A percentile compares a stretch with the other conserved stretches of the same genome.
These are phyloP conservation scores for Drosophila nigromelanica DNA, from an alignment of 1,140 invertebrate species.

Conservation along the genomic window DNA sequence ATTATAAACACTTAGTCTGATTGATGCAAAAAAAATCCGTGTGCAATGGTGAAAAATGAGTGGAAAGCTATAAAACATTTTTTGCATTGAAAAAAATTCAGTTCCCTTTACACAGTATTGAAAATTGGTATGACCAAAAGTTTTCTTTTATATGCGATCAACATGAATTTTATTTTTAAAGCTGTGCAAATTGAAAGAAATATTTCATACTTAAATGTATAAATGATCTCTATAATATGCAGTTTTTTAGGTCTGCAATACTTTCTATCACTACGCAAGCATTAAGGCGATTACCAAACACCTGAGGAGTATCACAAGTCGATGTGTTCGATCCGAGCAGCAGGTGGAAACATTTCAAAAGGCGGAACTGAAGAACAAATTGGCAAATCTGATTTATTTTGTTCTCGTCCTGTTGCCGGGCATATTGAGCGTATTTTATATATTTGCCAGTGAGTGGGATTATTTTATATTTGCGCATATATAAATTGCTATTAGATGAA, in stretches of 20 bases:
- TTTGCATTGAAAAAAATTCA: no score
- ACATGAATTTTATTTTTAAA: no score
- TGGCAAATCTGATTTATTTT: conserved; percentile 56
- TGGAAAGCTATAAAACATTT: no score
- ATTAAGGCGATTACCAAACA: conserved; percentile 27
- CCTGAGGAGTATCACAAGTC: conserved; percentile 32
- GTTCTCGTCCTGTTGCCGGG: conserved; percentile 47
- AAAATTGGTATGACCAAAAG: no score
- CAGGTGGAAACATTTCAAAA: conserved; percentile 49
- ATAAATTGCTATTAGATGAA: background rate
- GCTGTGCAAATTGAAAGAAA: background rate
- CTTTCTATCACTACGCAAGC: conserved; percentile 40
- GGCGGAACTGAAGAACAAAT: conserved; percentile 54
- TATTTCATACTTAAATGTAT: background rate
- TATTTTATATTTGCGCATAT: no score
- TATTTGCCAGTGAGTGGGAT: conserved; percentile 46
- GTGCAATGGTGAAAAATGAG: no score
- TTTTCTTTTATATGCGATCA: no score
- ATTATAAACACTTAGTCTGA: no score
- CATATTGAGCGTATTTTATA: conserved; percentile 41
- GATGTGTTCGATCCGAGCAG: conserved; percentile 36
- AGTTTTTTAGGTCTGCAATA: conserved; percentile 44
- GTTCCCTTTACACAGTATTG: no score
- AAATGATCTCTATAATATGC: no score
- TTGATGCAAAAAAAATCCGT: no score